phyloP scores from a whole-genome alignment of 1,140 invertebrate genomes.

The Aphaenogaster floridana region DNA sequence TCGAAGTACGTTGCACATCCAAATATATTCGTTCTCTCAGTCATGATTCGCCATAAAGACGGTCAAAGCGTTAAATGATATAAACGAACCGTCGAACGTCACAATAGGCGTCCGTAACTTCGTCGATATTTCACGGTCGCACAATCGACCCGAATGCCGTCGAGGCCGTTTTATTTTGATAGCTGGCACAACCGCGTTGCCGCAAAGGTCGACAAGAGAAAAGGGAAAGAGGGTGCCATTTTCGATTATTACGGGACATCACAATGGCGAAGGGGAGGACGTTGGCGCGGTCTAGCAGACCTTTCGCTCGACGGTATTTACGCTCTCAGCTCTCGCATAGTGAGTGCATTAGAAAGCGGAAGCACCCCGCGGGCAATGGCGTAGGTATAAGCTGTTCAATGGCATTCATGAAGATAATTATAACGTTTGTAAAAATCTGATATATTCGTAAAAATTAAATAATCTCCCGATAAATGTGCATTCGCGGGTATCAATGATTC shows the following conservation, averaged over 20 bases:
- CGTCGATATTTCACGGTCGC: conserved; percentile 68
- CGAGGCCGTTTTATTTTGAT: conserved; percentile 66
- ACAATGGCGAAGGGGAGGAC: conserved; percentile 58
- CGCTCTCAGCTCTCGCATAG: conserved; percentile 37
- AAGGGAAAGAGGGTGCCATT: conserved; percentile 61
- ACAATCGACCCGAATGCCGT: conserved; percentile 55
- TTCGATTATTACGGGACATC: conserved; percentile 60
- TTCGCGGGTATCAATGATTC: neutral
- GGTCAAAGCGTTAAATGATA: conserved; percentile 64
- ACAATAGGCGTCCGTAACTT: conserved; percentile 68
- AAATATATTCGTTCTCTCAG: conserved; percentile 57
- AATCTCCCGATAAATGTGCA: neutral
- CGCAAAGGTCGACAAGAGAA: conserved; percentile 51
- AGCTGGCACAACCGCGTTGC: conserved; percentile 34
- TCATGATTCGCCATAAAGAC: conserved; percentile 32
- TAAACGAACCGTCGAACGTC: conserved; percentile 67
- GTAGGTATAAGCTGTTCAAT: conserved; percentile 8
- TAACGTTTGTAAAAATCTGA: neutral
- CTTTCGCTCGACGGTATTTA: conserved; percentile 54
- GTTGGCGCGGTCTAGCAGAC: conserved; percentile 56
- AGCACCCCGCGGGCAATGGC: conserved; percentile 23
- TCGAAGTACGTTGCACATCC: conserved; percentile 7
- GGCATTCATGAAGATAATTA: conserved; percentile 5
- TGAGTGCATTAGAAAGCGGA: conserved; percentile 50
- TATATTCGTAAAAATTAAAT: neutral